Evolutionary conservation across 2,797 vertebrate genomes (phyloP), one percentile per base, ranked within the genome.

Genomic region (Sciaenops ocellatus): DNA sequence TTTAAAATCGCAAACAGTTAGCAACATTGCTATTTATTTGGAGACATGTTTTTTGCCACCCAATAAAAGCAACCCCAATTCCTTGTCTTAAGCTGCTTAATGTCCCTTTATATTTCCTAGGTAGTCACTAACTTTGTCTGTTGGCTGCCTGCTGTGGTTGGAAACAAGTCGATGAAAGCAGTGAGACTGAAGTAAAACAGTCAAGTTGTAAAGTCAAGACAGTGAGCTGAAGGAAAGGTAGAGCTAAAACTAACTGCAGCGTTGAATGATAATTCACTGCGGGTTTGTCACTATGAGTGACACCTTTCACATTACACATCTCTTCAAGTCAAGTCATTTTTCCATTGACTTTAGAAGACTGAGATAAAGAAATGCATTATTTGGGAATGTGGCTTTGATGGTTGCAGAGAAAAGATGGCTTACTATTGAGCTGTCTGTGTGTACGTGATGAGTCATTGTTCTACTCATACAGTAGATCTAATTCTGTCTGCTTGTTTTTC

Each of bases 381-480:
- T 65, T 48, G 3, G 41, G 59, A 68, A 38, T 46, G 28, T 44
- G 54, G 24, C 46, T 73, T 75, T 59, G 26, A 75, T 76, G 44
- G 69, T 42, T 17, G 41, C 24, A 57, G 44, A 68, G 11, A 80
- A 41, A 59, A 2, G 30, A 69, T 59, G 26, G 24, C 59, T 77
- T 69, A 55, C 24, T 46, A 1, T 50, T 16, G 24, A 52, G 47
- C 47, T 67, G 51, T 76, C 63, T 80, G 38, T 69, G 46, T 56
- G 17, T n/a, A n/a, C 34, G 5, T 68, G 60, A 62, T 71, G 60
- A 76, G 51, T 83, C 67, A 83, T 60, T 51, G n/a, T 11, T 63
- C 52, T 55, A 12, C 59, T 60, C 17, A 50, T n/a, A 30, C 28
- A 50, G 48, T 65, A 20, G 18, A 55, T 76, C 73, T 26, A 26